Conservation (phyloP, 2,888 invertebrate species). For the Cryptocephalus moraei region DNA sequence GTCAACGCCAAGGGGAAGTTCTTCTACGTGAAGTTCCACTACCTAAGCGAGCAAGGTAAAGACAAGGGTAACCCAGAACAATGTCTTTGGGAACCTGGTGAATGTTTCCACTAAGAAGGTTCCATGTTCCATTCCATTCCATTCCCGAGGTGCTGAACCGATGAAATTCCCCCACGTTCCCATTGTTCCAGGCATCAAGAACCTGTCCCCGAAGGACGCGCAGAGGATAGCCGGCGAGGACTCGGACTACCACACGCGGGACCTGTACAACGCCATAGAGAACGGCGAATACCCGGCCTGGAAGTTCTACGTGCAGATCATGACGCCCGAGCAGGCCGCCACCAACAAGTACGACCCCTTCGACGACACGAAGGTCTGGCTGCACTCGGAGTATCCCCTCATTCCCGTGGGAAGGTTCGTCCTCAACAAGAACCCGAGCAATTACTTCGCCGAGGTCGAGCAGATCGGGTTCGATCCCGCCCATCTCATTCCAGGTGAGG, state of each 20-base stretch:
- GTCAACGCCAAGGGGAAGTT: constrained; percentile 61
- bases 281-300: constrained; percentile 65
- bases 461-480: constrained; percentile 86
- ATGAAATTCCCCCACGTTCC: too few species aligned
- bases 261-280: constrained; percentile 82
- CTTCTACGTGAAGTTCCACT: constrained; percentile 87
- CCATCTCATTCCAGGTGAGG: constrained; percentile 61
- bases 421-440: constrained; percentile 78
- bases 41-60: constrained; percentile 74
- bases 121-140: too few species aligned
- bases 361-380: constrained; percentile 89
- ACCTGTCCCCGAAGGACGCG: constrained; percentile 59
- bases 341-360: constrained; percentile 78
- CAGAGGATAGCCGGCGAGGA: constrained; percentile 60
- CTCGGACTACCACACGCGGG: constrained; percentile 82
- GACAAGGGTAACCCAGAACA: too few species aligned
- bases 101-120: too few species aligned
- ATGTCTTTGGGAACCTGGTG: too few species aligned
- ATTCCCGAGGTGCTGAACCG: background rate
- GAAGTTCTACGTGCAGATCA: constrained; percentile 73
- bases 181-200: constrained; percentile 52
- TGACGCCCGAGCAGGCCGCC: constrained; percentile 82
- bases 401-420: constrained; percentile 81
- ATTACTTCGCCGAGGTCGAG: constrained; percentile 93
- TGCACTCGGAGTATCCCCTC: constrained; percentile 79